Conservation (phyloP, 2,888 invertebrate genomes). For the Shargacucullia verbasci region DNA sequence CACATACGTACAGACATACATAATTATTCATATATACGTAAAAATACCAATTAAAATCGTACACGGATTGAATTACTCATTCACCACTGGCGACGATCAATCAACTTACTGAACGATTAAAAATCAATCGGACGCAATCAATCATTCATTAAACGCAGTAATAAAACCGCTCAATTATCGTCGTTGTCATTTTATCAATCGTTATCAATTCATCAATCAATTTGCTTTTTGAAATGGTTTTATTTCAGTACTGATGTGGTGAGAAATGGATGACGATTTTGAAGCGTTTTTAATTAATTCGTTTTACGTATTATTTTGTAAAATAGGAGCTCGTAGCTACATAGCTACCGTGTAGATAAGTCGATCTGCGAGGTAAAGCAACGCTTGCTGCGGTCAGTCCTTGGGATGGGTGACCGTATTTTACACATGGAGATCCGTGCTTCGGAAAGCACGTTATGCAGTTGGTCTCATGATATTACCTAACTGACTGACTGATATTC, state of each 20-base stretch:
- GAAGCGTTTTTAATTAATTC: too few species aligned
- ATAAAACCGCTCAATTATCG: slow-evolving; percentile 39
- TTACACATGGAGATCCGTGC: too few species aligned
- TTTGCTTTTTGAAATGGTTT: background rate
- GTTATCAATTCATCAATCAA: slow-evolving; percentile 26
- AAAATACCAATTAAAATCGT: background rate
- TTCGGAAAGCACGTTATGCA: too few species aligned
- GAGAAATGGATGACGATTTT: background rate
- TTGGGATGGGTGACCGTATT: too few species aligned
- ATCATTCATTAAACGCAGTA: slow-evolving; percentile 28
- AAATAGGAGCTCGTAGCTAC: too few species aligned
- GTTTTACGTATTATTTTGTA: too few species aligned
- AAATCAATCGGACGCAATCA: slow-evolving; percentile 30
- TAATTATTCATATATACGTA: background rate
- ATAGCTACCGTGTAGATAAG: too few species aligned
- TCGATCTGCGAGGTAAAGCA: too few species aligned
- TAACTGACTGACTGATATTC: too few species aligned
- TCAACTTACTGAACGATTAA: slow-evolving; percentile 23
- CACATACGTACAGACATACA: too few species aligned
- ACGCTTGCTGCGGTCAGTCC: too few species aligned
- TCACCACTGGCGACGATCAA: slow-evolving; percentile 23
- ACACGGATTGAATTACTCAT: slow-evolving; percentile 23
- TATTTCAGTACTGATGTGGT: background rate
- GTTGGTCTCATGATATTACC: too few species aligned
- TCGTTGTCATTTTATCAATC: slow-evolving; percentile 26